A percentile compares a stretch with the other conserved stretches of the same genome.
phyloP scores from a whole-genome alignment of 1,140 invertebrate species.

The Anthonomus grandis region DNA sequence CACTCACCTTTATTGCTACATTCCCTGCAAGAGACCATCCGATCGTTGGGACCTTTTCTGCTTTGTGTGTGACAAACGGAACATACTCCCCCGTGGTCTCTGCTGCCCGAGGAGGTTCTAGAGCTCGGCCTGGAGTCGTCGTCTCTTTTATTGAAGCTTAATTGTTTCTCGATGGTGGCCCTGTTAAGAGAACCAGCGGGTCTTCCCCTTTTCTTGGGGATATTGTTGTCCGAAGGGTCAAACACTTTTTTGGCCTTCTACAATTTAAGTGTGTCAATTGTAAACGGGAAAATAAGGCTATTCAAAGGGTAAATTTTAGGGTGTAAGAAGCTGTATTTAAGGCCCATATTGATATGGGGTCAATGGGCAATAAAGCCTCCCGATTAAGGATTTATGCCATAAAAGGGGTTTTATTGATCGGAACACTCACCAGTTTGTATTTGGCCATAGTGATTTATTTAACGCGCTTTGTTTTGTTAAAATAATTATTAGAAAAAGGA shows the following conservation, averaged over 20 bases:
- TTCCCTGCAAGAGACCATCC: conserved; percentile 71
- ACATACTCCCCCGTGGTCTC: conserved; percentile 56
- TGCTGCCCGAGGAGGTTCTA: conserved; percentile 48
- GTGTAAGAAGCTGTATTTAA: too few relatives aligned
- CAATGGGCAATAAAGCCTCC: too few relatives aligned
- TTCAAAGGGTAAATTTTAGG: too few relatives aligned
- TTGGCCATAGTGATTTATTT: too few relatives aligned
- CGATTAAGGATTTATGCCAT: too few relatives aligned
- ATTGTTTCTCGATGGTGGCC: conserved; percentile 53
- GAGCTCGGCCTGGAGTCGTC: conserved; percentile 45
- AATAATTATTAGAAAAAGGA: too few relatives aligned
- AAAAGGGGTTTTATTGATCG: too few relatives aligned
- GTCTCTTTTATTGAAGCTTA: conserved; percentile 27
- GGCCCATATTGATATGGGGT: too few relatives aligned
- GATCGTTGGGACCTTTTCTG: conserved; percentile 59
- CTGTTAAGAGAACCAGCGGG: conserved; percentile 59
- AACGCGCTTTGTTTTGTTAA: too few relatives aligned
- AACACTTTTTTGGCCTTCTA: conserved; percentile 68
- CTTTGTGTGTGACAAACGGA: conserved; percentile 57
- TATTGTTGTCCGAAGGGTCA: conserved; percentile 73
- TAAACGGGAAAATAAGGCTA: too few relatives aligned
- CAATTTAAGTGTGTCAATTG: too few relatives aligned
- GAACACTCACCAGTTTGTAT: too few relatives aligned
- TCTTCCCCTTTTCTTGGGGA: conserved; percentile 64
- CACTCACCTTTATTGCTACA: conserved; percentile 72